Evolutionary conservation across 2,888 invertebrate species (phyloP).

Genomic region (Crocallis elinguaria): DNA sequence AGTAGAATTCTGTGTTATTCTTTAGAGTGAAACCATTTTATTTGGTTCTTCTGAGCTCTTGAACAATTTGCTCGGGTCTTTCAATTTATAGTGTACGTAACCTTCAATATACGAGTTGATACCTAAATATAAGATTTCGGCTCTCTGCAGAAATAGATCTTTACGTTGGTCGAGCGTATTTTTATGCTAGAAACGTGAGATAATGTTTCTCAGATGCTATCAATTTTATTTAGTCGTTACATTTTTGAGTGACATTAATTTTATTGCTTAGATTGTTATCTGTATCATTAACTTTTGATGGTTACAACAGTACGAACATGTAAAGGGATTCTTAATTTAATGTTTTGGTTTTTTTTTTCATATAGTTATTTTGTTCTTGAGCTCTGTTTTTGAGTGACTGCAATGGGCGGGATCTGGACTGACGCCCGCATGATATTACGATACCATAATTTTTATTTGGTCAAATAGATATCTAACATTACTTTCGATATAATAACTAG

Average conservation of each 20-base stretch:
- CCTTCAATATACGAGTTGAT: constrained; percentile 13
- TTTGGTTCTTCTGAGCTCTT: constrained; percentile 61
- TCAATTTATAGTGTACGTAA: constrained; percentile 11
- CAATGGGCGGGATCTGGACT: constrained; percentile 62
- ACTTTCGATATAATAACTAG: background rate
- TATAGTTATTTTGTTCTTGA: constrained; percentile 53
- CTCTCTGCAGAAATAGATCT: constrained; percentile 24
- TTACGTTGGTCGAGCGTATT: constrained; percentile 15
- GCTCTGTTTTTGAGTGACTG: constrained; percentile 60
- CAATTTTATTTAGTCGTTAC: constrained; percentile 8
- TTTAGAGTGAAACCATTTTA: constrained; percentile 54
- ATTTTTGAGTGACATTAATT: constrained; percentile 4
- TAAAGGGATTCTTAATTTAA: constrained; percentile 14
- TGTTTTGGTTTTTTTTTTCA: constrained; percentile 31
- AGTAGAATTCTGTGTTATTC: constrained; percentile 52
- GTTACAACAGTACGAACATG: background rate
- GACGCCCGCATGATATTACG: constrained; percentile 61
- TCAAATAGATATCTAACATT: background rate
- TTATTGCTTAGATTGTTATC: constrained; percentile 25
- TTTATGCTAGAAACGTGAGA: constrained; percentile 14
- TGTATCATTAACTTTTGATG: constrained; percentile 21
- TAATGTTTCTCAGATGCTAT: constrained; percentile 5
- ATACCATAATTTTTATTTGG: constrained; percentile 36
- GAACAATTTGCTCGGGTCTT: constrained; percentile 45
- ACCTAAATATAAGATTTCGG: constrained; percentile 23